phyloP scores from a whole-genome alignment of 2,888 invertebrate species.

The Andrena bucephala region DNA sequence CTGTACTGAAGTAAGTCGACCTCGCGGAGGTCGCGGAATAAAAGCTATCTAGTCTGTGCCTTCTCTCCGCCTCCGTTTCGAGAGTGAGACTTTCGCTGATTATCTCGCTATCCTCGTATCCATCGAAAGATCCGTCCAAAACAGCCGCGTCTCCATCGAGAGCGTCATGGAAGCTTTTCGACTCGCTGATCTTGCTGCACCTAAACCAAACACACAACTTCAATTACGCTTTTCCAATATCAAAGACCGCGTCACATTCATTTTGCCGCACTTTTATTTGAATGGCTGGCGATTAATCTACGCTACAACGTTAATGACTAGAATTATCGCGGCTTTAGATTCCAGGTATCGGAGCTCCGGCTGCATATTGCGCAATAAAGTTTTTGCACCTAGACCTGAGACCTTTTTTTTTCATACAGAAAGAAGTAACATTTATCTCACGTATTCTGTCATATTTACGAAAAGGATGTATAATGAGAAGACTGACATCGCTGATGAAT shows the following conservation, averaged over 20 bases:
- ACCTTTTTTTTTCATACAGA: too few relatives aligned
- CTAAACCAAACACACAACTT: slow-evolving; percentile 54
- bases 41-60: slow-evolving; percentile 92
- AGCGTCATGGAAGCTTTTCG: slow-evolving; percentile 81
- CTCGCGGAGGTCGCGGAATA: slow-evolving; percentile 92
- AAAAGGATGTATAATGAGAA: too few relatives aligned
- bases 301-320: too few relatives aligned
- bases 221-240: neutral
- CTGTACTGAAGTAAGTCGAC: slow-evolving; percentile 92
- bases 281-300: neutral
- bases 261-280: neutral
- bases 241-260: neutral
- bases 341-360: too few relatives aligned
- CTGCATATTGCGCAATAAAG: too few relatives aligned
- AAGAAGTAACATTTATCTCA: too few relatives aligned
- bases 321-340: too few relatives aligned
- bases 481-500: too few relatives aligned
- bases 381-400: too few relatives aligned
- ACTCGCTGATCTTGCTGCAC: slow-evolving; percentile 76
- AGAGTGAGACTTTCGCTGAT: slow-evolving; percentile 84
- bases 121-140: slow-evolving; percentile 72
- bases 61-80: slow-evolving; percentile 84
- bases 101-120: slow-evolving; percentile 74
- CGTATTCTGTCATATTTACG: too few relatives aligned
- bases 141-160: slow-evolving; percentile 75